Conservation (phyloP, 2,888 invertebrate species). For the Scaptomyza cyrtandrae region DNA sequence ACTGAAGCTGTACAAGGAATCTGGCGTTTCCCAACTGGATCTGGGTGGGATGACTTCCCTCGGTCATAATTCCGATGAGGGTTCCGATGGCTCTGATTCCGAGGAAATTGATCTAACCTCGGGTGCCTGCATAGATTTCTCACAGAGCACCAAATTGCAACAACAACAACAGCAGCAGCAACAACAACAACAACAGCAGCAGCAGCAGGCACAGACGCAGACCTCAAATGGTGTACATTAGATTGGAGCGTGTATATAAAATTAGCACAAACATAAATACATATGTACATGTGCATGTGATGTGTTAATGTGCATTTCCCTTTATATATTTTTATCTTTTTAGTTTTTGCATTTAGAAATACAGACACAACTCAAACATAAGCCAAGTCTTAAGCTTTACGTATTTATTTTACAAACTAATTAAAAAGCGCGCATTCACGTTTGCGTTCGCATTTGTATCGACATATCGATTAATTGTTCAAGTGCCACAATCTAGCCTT, state of each 20-base stretch:
- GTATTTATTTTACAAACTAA: conserved; percentile 5
- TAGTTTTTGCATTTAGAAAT: conserved; percentile 55
- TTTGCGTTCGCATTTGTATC: background rate
- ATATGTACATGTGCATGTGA: conserved; percentile 22
- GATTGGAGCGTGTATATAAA: conserved; percentile 9
- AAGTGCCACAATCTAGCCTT: background rate
- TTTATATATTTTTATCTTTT: conserved; percentile 20
- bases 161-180: conserved; percentile 43
- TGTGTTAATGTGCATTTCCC: conserved; percentile 43
- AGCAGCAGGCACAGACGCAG: conserved; percentile 36
- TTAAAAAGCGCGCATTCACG: conserved; percentile 12
- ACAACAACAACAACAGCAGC: conserved; percentile 36
- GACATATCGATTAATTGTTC: background rate
- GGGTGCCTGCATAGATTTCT: conserved; percentile 84
- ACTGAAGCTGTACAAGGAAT: conserved; percentile 83
- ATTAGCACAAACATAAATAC: conserved; percentile 19
- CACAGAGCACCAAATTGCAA: conserved; percentile 81
- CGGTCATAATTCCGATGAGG: conserved; percentile 80
- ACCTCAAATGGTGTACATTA: conserved; percentile 55
- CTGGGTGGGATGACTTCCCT: conserved; percentile 72
- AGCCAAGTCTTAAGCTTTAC: background rate
- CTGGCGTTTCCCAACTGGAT: conserved; percentile 56
- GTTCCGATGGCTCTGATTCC: conserved; percentile 84
- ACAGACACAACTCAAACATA: conserved; percentile 38
- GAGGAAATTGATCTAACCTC: conserved; percentile 85